Evolutionary conservation across 2,797 vertebrate species (phyloP).

Genomic region (Arrhamphus sclerolepis): DNA sequence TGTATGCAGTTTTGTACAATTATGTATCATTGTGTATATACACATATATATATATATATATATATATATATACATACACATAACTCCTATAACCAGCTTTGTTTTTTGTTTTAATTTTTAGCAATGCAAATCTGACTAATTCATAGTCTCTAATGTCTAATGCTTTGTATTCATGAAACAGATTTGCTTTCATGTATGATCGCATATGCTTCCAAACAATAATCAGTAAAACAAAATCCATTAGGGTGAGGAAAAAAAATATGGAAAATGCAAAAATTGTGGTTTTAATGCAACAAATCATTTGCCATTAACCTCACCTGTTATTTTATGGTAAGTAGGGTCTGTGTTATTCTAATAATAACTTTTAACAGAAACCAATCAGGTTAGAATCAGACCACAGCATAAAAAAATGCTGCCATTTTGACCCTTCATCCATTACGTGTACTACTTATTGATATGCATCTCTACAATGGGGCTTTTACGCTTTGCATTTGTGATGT

Average conservation of each 20-base stretch:
- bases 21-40: too few relatives aligned
- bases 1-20: too few relatives aligned
- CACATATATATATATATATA: too few relatives aligned
- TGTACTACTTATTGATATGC: conserved; percentile 63
- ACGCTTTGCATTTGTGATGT: conserved; percentile 71
- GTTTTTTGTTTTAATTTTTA: not conserved
- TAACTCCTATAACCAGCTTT: too few relatives aligned
- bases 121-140: conserved; percentile 64
- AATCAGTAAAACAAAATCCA: conserved; percentile 79
- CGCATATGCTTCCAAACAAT: conserved; percentile 73
- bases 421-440: conserved; percentile 75
- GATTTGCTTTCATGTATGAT: conserved; percentile 68
- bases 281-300: conserved; percentile 81
- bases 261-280: conserved; percentile 73
- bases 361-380: conserved; percentile 69
- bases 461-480: conserved; percentile 61
- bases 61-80: too few relatives aligned
- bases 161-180: conserved; percentile 73
- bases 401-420: conserved; percentile 55
- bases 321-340: conserved; percentile 79
- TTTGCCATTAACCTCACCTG: conserved; percentile 81
- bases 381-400: conserved; percentile 57
- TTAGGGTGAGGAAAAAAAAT: conserved; percentile 73
- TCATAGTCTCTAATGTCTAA: conserved; percentile 68
- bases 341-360: conserved; percentile 68